These are phyloP conservation scores for Anabacerthia variegaticeps DNA, from an alignment of 2,797 vertebrate genomes.

Conservation along the genomic window DNA sequence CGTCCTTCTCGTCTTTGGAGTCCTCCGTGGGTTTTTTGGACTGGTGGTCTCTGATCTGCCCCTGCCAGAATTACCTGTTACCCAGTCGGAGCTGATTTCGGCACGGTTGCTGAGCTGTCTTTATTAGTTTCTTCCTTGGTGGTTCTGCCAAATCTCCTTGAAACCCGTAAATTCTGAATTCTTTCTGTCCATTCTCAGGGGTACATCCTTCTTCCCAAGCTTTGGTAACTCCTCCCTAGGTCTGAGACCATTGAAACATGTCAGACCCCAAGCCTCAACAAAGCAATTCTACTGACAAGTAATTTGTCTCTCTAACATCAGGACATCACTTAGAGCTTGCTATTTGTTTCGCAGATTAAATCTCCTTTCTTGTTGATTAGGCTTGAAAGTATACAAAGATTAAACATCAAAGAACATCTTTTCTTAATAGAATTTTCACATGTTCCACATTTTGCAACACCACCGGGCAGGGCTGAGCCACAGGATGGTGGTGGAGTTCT, in stretches of 20 bases:
- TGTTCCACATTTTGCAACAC: background rate
- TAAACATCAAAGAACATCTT: background rate
- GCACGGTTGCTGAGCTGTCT: background rate
- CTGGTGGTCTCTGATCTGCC: background rate
- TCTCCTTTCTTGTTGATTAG: background rate
- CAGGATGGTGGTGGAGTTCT: fast-evolving
- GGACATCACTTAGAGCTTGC: background rate
- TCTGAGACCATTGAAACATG: background rate
- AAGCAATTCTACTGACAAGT: background rate
- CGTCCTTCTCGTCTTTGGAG: background rate
- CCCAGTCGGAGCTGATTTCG: background rate
- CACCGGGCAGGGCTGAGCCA: background rate
- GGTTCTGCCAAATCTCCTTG: background rate
- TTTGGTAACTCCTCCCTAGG: background rate
- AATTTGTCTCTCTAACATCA: background rate
- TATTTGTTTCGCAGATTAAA: background rate
- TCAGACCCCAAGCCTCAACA: background rate
- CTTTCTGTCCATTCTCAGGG: background rate
- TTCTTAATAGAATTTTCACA: background rate
- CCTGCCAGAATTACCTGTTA: background rate
- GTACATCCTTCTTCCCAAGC: background rate
- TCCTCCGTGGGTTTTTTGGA: background rate
- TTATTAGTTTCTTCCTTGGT: background rate
- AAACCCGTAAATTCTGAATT: background rate
- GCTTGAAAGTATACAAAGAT: background rate